phyloP scores from a whole-genome alignment of 2,113 vertebrate species.

The Phodopus roborovskii region DNA sequence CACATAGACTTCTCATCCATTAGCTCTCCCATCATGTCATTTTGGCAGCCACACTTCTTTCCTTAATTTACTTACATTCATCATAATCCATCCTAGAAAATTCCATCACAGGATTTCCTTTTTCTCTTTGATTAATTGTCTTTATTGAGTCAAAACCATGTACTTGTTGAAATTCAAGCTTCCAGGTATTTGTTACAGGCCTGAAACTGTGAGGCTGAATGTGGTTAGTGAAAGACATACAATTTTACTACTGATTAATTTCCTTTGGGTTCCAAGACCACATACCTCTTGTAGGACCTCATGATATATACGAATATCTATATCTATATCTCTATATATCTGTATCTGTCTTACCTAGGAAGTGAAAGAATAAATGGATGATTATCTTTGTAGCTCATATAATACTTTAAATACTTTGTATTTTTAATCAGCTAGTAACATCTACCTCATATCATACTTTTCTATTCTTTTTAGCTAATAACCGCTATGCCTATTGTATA shows the following conservation, averaged over 20 bases:
- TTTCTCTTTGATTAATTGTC: background rate
- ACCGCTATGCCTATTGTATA: background rate
- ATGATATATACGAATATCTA: background rate
- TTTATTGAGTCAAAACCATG: background rate
- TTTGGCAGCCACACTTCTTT: background rate
- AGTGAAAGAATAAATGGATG: background rate
- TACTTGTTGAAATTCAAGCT: background rate
- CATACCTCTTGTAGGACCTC: background rate
- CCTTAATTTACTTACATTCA: background rate
- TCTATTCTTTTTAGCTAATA: background rate
- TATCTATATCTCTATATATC: background rate
- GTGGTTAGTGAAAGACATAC: background rate
- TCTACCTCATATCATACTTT: background rate
- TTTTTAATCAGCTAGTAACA: background rate
- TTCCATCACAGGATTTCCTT: background rate
- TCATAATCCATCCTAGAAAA: background rate
- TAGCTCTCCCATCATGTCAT: background rate
- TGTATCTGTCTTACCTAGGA: background rate
- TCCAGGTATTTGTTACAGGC: background rate
- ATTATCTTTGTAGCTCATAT: background rate
- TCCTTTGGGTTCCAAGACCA: background rate
- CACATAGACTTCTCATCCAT: background rate
- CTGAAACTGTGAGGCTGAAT: background rate
- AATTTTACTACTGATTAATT: background rate
- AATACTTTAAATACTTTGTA: background rate